Percentiles rank a stretch among this genome's conserved stretches.
phyloP scores from a whole-genome alignment of 1,140 invertebrate species.

The Heliconius hermathena region DNA sequence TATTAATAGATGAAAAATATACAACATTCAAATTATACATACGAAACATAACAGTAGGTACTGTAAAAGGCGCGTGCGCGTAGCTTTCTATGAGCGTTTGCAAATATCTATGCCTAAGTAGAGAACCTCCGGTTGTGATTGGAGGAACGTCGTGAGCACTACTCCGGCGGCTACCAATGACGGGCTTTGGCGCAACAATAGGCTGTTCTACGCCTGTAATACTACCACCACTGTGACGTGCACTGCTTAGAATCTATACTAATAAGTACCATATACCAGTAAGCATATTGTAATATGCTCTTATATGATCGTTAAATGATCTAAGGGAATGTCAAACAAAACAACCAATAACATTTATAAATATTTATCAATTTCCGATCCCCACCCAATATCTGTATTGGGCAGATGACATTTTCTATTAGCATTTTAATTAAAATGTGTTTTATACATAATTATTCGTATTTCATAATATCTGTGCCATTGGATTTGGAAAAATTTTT shows the following conservation, averaged over 20 bases:
- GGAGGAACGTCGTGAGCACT: constrained; percentile 46
- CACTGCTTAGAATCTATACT: constrained; percentile 26
- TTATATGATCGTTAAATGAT: neutral
- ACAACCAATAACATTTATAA: neutral
- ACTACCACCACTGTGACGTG: constrained; percentile 31
- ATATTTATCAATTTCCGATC: constrained; percentile 17
- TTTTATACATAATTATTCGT: constrained; percentile 30
- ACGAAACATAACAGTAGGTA: neutral
- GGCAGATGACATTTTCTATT: constrained; percentile 25
- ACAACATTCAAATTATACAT: neutral
- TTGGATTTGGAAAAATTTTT: constrained; percentile 34
- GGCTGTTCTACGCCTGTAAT: constrained; percentile 48
- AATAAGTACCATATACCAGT: neutral
- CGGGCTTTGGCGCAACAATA: constrained; percentile 58
- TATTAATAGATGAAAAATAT: neutral
- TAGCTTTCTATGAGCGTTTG: constrained; percentile 41
- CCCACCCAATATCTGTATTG: neutral
- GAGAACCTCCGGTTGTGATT: constrained; percentile 61
- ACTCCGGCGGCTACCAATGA: constrained; percentile 55
- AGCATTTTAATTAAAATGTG: constrained; percentile 35
- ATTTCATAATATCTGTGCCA: constrained; percentile 24
- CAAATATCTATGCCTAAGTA: constrained; percentile 59
- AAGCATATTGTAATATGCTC: neutral
- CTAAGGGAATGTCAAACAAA: neutral
- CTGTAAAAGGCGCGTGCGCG: constrained; percentile 15